A percentile compares a stretch with the other conserved stretches of the same genome.
phyloP scores from a whole-genome alignment of 2,888 invertebrate genomes.

The Pachycephus smyrnensis region DNA sequence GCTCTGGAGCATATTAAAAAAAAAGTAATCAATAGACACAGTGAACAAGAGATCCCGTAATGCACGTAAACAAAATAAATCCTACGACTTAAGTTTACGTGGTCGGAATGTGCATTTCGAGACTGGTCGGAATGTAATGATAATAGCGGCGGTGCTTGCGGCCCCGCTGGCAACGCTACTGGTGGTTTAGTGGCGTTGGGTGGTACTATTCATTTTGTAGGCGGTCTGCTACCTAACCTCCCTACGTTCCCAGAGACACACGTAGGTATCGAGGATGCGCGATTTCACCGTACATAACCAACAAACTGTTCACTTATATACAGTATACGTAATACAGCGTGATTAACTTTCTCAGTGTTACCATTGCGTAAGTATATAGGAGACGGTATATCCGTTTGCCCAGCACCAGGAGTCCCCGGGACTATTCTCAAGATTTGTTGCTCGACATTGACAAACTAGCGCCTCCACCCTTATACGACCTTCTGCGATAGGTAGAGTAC shows the following conservation, averaged over 20 bases:
- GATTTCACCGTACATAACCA: background rate
- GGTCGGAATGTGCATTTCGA: background rate
- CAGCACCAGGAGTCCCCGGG: conserved; percentile 8
- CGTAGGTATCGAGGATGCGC: background rate
- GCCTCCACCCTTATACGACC: conserved; percentile 4
- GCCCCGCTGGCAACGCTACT: background rate
- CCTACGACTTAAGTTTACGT: background rate
- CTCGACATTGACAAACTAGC: conserved; percentile 49
- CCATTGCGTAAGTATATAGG: background rate
- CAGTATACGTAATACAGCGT: background rate
- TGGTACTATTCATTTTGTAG: background rate
- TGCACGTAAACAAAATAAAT: background rate
- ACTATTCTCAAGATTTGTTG: conserved; percentile 50
- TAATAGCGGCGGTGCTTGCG: background rate
- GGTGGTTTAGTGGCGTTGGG: background rate
- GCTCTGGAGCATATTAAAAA: background rate
- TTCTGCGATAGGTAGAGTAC: background rate
- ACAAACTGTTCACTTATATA: background rate
- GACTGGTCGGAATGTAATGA: background rate
- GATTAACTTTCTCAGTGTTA: background rate
- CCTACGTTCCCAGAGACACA: background rate
- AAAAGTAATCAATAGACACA: background rate
- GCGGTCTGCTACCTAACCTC: background rate
- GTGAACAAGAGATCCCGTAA: background rate
- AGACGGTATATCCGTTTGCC: background rate